These are phyloP conservation scores for Sminthurinus aureus DNA, from an alignment of 2,888 invertebrate species.

Conservation along the genomic window DNA sequence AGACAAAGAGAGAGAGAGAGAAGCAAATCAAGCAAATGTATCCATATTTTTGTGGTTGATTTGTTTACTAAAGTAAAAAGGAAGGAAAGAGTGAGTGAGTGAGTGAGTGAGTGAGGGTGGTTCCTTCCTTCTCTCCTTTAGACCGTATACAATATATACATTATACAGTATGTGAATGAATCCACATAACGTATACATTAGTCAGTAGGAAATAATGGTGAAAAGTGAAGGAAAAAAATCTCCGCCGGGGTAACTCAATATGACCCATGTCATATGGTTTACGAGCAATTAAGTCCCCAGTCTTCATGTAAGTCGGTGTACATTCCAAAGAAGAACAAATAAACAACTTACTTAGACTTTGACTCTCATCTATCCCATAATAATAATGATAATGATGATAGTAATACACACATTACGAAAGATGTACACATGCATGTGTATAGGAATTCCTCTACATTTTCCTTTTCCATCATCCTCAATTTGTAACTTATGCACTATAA, in stretches of 20 bases:
- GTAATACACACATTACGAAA: too few relatives aligned
- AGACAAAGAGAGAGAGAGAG: background rate
- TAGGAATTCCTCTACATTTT: too few relatives aligned
- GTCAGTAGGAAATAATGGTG: too few relatives aligned
- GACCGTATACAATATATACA: background rate
- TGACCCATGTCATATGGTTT: constrained; percentile 27
- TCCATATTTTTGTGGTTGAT: constrained; percentile 36
- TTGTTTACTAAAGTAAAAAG: constrained; percentile 30
- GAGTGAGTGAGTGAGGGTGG: constrained; percentile 18
- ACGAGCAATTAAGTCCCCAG: constrained; percentile 26
- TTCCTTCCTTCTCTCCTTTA: background rate
- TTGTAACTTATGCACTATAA: too few relatives aligned
- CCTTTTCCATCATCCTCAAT: too few relatives aligned
- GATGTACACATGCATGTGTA: too few relatives aligned
- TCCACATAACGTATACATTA: too few relatives aligned
- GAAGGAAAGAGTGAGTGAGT: constrained; percentile 12
- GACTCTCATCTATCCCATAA: constrained; percentile 11
- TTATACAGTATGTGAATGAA: background rate
- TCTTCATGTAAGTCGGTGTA: constrained; percentile 15
- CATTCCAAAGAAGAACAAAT: constrained; percentile 12
- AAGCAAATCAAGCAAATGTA: constrained; percentile 27
- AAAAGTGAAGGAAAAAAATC: background rate
- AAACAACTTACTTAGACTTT: constrained; percentile 22
- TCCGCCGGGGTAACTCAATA: constrained; percentile 29
- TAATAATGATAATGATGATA: too few relatives aligned